phyloP scores from a whole-genome alignment of 2,113 vertebrate species.

The Serranochromis macrocephalus region DNA sequence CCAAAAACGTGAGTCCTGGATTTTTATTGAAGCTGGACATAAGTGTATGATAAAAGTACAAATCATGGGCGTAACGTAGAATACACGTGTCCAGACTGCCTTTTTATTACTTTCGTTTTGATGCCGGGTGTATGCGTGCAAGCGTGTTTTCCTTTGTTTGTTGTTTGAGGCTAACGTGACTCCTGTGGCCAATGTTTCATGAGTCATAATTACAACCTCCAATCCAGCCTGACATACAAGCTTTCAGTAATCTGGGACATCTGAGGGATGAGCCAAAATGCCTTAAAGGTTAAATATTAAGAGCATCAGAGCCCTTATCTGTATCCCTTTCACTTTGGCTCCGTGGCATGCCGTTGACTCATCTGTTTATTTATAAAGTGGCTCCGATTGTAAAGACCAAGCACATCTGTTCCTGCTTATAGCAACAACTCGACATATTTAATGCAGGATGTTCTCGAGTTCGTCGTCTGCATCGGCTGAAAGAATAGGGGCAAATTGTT shows the following conservation, averaged over 20 bases:
- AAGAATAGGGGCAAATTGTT: slow-evolving; percentile 25
- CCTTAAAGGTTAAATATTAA: slow-evolving; percentile 42
- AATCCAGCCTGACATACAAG: neutral
- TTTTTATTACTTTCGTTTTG: neutral
- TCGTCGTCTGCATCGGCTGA: neutral
- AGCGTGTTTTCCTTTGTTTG: neutral
- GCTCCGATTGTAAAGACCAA: slow-evolving; percentile 13
- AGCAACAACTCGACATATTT: slow-evolving; percentile 47
- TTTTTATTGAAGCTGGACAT: neutral
- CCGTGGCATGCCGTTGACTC: neutral
- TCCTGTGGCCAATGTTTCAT: neutral
- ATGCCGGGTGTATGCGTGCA: accelerated
- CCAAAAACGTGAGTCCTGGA: neutral
- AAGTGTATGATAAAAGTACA: neutral
- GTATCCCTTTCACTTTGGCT: neutral
- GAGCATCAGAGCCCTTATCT: neutral
- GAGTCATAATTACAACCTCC: slow-evolving; percentile 24
- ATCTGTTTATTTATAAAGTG: slow-evolving; percentile 39
- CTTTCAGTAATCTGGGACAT: neutral
- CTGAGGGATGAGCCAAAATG: slow-evolving; percentile 1
- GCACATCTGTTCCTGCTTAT: slow-evolving; percentile 28
- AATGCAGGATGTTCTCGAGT: slow-evolving; percentile 9
- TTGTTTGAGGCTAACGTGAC: neutral
- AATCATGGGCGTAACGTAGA: accelerated
- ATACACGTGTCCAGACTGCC: neutral